Conservation (phyloP, 2,797 vertebrate genomes). For the Alectoris magna region DNA sequence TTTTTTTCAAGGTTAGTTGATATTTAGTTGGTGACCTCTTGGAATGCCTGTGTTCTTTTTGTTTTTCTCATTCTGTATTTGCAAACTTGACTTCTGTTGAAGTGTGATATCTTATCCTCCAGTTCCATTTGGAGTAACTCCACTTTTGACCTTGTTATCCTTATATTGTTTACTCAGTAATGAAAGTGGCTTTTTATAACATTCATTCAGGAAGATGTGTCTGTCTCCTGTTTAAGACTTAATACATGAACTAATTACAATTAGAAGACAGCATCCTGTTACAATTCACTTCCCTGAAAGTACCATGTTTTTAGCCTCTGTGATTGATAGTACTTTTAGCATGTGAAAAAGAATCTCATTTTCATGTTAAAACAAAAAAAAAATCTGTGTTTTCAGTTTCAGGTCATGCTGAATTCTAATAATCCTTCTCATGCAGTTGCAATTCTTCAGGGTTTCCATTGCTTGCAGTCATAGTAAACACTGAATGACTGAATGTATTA, state of each 20-base stretch:
- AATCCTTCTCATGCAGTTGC: not conserved
- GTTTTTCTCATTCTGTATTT: accelerated
- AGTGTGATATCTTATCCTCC: not conserved
- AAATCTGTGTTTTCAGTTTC: not conserved
- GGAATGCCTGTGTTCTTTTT: not conserved
- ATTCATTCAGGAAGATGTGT: not conserved
- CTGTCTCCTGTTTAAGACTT: not conserved
- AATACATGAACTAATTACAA: not conserved
- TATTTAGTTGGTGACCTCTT: not conserved
- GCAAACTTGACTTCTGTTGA: not conserved
- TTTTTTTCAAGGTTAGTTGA: not conserved
- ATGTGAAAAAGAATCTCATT: not conserved
- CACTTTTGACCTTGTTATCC: not conserved
- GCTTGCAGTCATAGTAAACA: not conserved
- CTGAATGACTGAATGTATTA: not conserved
- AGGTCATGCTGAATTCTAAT: slow-evolving; percentile 7
- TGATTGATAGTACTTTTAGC: not conserved
- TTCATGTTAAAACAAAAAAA: not conserved
- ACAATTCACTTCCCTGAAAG: not conserved
- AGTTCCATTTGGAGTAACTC: not conserved
- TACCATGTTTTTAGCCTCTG: not conserved
- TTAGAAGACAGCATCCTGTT: not conserved
- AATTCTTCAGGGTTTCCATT: not conserved
- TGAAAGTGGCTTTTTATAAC: not conserved
- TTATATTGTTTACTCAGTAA: not conserved